Evolutionary conservation across 2,113 vertebrate species (phyloP).

Genomic region (Chaetops frenatus): DNA sequence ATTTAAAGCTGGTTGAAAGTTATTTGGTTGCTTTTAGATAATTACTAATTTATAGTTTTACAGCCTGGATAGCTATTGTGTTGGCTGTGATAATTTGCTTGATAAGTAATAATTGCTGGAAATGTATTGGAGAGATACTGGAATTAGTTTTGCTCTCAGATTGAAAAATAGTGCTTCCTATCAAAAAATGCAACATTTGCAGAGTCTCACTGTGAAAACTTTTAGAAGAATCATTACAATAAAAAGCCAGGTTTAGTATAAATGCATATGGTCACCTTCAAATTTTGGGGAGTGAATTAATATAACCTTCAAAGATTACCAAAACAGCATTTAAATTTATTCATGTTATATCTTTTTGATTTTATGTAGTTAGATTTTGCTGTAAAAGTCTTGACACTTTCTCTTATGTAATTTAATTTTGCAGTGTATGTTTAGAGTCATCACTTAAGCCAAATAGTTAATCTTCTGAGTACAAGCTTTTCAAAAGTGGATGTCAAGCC

Average conservation of each 20-base stretch:
- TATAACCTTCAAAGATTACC: neutral
- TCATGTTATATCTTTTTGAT: neutral
- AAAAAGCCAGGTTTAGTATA: neutral
- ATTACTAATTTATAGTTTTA: neutral
- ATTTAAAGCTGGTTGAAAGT: neutral
- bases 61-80: neutral
- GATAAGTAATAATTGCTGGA: neutral
- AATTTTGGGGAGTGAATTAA: neutral
- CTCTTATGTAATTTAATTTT: neutral
- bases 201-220: neutral
- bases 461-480: neutral
- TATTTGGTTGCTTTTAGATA: neutral
- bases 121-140: neutral
- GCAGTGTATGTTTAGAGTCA: neutral
- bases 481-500: neutral
- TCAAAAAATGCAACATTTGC: neutral
- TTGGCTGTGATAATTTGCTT: neutral
- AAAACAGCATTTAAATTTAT: neutral
- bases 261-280: neutral
- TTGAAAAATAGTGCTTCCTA: neutral
- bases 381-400: neutral
- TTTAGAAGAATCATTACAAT: neutral
- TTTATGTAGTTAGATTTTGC: neutral
- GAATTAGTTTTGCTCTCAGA: neutral
- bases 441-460: neutral